A percentile compares a stretch with the other conserved stretches of the same genome.
These are phyloP conservation scores for Pocillopora grandis DNA, from an alignment of 92 coral and sea anemone genomes.

Conservation along the genomic window DNA sequence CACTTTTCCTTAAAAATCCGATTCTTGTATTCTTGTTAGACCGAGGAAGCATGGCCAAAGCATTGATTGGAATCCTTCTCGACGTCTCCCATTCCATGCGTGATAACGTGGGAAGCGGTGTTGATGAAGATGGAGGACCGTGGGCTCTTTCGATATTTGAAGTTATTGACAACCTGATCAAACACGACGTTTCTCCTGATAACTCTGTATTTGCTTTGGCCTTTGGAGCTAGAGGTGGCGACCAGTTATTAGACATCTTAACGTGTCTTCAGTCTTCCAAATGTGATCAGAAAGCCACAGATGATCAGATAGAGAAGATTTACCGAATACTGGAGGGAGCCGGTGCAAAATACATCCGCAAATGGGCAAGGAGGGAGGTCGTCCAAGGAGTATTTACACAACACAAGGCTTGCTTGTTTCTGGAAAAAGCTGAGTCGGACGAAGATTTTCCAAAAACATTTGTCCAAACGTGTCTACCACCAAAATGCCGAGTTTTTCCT, in stretches of 20 bases:
- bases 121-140: constrained; percentile 38
- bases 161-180: constrained; percentile 54
- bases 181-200: constrained; percentile 53
- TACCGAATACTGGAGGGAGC: constrained; percentile 20
- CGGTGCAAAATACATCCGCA: constrained; percentile 51
- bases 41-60: too few relatives aligned
- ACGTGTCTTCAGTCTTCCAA: constrained; percentile 10
- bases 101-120: constrained; percentile 35
- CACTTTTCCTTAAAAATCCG: too few relatives aligned
- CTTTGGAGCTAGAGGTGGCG: constrained; percentile 28
- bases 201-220: constrained; percentile 60
- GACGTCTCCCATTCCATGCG: constrained; percentile 69
- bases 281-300: background rate
- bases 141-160: constrained; percentile 66
- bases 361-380: constrained; percentile 39
- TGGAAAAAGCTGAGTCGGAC: background rate
- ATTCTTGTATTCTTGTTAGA: too few relatives aligned
- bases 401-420: constrained; percentile 10
- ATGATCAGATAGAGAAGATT: constrained; percentile 9
- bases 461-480: constrained; percentile 45
- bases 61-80: constrained; percentile 43
- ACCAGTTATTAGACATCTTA: constrained; percentile 33
- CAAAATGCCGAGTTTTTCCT: constrained; percentile 5
- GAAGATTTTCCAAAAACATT: constrained; percentile 6
- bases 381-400: background rate